Evolutionary conservation across 2,113 vertebrate genomes (phyloP).

Genomic region (Brachionichthys hirsutus): DNA sequence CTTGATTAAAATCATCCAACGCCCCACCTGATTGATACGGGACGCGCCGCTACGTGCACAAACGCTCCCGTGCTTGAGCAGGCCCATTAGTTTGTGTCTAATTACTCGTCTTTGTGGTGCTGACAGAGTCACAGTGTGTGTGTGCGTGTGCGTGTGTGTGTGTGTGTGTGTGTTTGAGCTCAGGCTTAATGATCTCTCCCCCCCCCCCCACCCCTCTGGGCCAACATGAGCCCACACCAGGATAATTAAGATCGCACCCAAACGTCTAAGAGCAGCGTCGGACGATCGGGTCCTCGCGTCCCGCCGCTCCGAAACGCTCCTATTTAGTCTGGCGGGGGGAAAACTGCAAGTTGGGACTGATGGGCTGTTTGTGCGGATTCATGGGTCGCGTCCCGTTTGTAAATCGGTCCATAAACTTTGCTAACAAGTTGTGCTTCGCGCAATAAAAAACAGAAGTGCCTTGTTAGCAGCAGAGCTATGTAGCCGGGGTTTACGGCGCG

Average conservation of each 20-base stretch:
- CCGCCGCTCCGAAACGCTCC: constrained; percentile 14
- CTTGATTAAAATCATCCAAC: constrained; percentile 24
- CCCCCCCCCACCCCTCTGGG: constrained; percentile 49
- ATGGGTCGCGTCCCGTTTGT: constrained; percentile 29
- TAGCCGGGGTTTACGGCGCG: constrained; percentile 17
- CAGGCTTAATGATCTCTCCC: constrained; percentile 64
- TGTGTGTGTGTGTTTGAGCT: constrained; percentile 36
- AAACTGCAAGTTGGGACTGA: constrained; percentile 31
- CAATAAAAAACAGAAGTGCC: constrained; percentile 46
- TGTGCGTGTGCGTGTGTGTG: not conserved
- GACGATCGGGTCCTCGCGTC: constrained; percentile 25
- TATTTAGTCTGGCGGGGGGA: constrained; percentile 20
- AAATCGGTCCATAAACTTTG: constrained; percentile 55
- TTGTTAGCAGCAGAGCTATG: constrained; percentile 35
- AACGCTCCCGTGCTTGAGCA: constrained; percentile 34
- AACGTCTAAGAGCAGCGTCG: constrained; percentile 47
- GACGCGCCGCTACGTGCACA: constrained; percentile 12
- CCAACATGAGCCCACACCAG: constrained; percentile 54
- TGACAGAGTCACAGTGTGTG: constrained; percentile 24
- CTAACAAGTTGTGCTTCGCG: constrained; percentile 55
- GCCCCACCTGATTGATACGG: constrained; percentile 57
- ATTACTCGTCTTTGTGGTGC: constrained; percentile 47
- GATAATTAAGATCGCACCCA: constrained; percentile 73
- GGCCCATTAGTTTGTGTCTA: constrained; percentile 43
- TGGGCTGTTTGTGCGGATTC: constrained; percentile 44